phyloP scores from a whole-genome alignment of 92 coral and sea anemone genomes.

The Phenganax subtilis region DNA sequence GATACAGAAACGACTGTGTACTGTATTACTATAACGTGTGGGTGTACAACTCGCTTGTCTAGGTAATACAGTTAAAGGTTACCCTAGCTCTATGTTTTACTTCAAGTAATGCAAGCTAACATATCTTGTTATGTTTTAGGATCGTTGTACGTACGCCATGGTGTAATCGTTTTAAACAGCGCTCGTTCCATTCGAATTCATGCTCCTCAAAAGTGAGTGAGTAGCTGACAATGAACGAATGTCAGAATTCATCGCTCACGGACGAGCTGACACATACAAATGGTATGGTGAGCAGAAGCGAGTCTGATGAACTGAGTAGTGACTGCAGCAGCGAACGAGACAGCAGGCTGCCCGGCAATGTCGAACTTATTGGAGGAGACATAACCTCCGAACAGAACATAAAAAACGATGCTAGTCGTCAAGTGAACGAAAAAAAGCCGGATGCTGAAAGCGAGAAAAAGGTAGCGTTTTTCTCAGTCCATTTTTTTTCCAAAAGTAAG shows the following conservation, averaged over 20 bases:
- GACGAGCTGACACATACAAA: slow-evolving; percentile 84
- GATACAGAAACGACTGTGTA: slow-evolving; percentile 25
- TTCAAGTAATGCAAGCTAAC: neutral
- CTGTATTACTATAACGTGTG: neutral
- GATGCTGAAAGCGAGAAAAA: slow-evolving; percentile 31
- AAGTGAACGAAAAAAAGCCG: slow-evolving; percentile 13
- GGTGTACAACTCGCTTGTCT: slow-evolving; percentile 17
- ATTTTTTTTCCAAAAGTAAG: neutral
- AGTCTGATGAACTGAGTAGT: slow-evolving; percentile 31
- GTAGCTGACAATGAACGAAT: slow-evolving; percentile 89
- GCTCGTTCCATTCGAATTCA: slow-evolving; percentile 23
- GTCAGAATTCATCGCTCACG: slow-evolving; percentile 64
- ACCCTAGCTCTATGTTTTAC: neutral
- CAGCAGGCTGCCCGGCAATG: slow-evolving; percentile 14
- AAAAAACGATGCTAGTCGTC: slow-evolving; percentile 24
- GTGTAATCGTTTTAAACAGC: slow-evolving; percentile 23
- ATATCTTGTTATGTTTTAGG: slow-evolving; percentile 20
- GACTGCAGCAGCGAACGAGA: slow-evolving; percentile 35
- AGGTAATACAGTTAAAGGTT: slow-evolving; percentile 7
- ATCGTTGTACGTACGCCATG: slow-evolving; percentile 8
- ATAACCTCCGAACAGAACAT: slow-evolving; percentile 13
- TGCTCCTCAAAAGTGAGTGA: slow-evolving; percentile 39
- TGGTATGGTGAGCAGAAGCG: slow-evolving; percentile 54
- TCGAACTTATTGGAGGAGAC: slow-evolving; percentile 13
- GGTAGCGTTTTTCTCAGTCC: slow-evolving; percentile 7